These are phyloP conservation scores for Falco berigora DNA, from an alignment of 2,797 vertebrate genomes.

Conservation along the genomic window DNA sequence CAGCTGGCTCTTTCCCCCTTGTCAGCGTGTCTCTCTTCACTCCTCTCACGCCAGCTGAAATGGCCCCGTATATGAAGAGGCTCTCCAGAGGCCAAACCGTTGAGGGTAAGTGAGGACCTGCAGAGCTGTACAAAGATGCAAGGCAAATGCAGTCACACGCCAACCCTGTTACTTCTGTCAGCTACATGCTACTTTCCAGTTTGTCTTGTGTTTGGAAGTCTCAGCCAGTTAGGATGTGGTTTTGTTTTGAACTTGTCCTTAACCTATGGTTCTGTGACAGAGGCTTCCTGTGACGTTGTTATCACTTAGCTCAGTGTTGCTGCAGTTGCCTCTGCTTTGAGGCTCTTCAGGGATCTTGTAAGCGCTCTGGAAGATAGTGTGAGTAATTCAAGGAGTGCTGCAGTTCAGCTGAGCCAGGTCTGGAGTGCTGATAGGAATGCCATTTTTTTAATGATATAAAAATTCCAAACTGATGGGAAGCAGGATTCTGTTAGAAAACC, in stretches of 20 bases:
- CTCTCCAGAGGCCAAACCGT: slow-evolving; percentile 89
- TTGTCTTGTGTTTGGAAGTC: background rate
- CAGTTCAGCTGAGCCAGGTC: background rate
- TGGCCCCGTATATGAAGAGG: slow-evolving; percentile 90
- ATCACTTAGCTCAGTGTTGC: background rate
- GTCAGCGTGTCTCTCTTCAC: slow-evolving; percentile 88
- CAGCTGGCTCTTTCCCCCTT: slow-evolving; percentile 85
- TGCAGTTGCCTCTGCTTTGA: background rate
- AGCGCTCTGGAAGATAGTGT: background rate
- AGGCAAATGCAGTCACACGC: background rate
- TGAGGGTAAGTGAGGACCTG: slow-evolving; percentile 80
- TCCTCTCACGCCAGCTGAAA: slow-evolving; percentile 83
- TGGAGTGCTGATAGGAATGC: background rate
- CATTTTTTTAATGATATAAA: background rate
- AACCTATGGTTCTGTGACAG: background rate
- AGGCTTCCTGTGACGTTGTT: background rate
- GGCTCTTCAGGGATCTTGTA: background rate
- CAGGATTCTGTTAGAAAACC: background rate
- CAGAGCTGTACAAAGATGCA: background rate
- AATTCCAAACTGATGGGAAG: background rate
- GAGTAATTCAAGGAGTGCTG: background rate
- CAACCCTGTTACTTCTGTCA: background rate
- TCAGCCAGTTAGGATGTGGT: background rate
- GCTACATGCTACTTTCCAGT: background rate
- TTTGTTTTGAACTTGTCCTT: background rate